Base-by-base conservation (phyloP, 2,888 invertebrate genomes). In the Tryphoninae sp. region DNA sequence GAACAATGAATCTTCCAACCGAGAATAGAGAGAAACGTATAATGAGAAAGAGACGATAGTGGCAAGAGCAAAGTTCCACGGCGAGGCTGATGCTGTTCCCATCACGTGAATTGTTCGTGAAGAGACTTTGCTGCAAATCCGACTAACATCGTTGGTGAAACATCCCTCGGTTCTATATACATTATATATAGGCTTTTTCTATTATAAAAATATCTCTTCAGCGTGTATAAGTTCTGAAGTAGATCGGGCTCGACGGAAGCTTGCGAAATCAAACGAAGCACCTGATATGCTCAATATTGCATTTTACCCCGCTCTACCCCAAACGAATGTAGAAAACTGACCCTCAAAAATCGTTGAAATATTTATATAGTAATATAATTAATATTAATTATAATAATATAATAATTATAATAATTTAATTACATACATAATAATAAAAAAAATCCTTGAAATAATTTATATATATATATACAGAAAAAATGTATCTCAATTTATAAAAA, bases 1-100 rank as follows among this genome's bases (percentile, higher is more conserved):
- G 85, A 84, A 85, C 84, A 84, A 86, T 83, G 83, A 82, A 79
- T 69, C 13, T 58, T 55, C 23, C 45, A 62, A 68, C 45, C 40
- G 22, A 11, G 9, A 26, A 8, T 68, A 55, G 40, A 62, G 53
- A 22, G 62, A 11, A 65, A 51, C 13, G 62, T 42, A 49, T 42
- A 62, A 33, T 49, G 71, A 71, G 23, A 77, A 26, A 68, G 19
- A 19, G 23, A n/a, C 55, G 69, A 71, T 9, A 45, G 45, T 67
- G 23, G 49, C 49, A 8, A 11, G 45, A 49, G 51, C 45, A 53
- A 55, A 62, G 61, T 23, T 62, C 51, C 19, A 42, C 68, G 62
- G 73, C 55, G 71, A 73, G 67, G 81, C 9, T 23, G 68, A 55
- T 53, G 26, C 67, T 33, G 67, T 26, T 53, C 26, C 67, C 49